Evolutionary conservation across 2,888 invertebrate genomes (phyloP), one percentile per base, ranked within the genome.

Genomic region (Diplazon laetatorius): DNA sequence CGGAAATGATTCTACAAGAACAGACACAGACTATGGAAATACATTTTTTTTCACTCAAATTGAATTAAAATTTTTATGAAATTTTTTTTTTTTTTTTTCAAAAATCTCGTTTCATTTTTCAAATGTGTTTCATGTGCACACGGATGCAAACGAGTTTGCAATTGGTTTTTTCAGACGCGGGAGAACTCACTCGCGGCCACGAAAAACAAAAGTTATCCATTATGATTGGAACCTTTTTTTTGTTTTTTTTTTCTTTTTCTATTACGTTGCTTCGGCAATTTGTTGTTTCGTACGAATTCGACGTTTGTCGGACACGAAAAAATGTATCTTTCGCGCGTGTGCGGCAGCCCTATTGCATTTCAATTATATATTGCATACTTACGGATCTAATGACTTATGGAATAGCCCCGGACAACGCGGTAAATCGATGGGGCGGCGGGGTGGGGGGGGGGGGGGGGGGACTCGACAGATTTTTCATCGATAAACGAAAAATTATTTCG

Each of bases 341-440:
- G 30, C 66, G 66, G 52, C 71, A 52, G 70, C 74, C 78, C 86
- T 88, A 87, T 88, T 88, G 88, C 88, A 87, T 86, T 86, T 85
- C n/a, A n/a, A 82, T 84, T 86, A 87, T 88, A 78, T 78, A 87
- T 88, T 88, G 88, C 87, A 82, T 83, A 82, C 86, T 87, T 88
- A 89, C 86, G 83, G 83, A 83, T 85, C 87, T 89, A 89, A 86
- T 89, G 87, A 88, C 88, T 89, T 87, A 85, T 82, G 82, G 82
- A 81, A 71, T 74, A 74, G 70, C 68, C 71, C 76, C 73, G 55
- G 63, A 73, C 42, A 76, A 75, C 62, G 62, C 71, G 70, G 75
- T 48, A 60, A 66, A 57, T 71, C 71, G 42, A 63, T 55, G 42
- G 55, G 70, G 65, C 70, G 74, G n/a, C n/a, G n/a, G n/a, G n/a